These are phyloP conservation scores for Campylorhamphus procurvoides DNA, from an alignment of 2,113 vertebrate species.

Conservation along the genomic window DNA sequence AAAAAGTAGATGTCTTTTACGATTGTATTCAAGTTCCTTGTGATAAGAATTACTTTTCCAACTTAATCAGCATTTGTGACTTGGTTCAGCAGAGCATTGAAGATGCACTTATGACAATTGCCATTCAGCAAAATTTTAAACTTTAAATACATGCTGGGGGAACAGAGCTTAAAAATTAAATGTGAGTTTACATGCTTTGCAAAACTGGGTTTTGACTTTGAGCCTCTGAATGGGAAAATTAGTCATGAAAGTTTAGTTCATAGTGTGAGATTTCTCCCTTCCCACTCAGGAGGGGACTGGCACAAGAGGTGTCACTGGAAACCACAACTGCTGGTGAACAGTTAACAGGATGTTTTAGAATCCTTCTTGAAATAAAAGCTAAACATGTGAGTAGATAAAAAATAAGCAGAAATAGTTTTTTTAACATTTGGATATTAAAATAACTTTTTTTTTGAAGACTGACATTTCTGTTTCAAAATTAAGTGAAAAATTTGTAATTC, in stretches of 20 bases:
- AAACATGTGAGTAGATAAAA: not conserved
- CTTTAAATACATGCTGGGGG: not conserved
- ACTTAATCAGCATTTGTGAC: not conserved
- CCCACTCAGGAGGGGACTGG: not conserved
- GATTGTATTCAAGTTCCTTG: not conserved
- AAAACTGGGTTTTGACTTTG: not conserved
- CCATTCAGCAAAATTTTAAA: not conserved
- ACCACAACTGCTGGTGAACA: not conserved
- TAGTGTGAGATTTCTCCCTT: not conserved
- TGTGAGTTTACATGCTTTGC: not conserved
- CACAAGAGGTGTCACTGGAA: not conserved
- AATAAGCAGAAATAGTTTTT: not conserved
- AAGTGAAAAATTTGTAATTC: not conserved
- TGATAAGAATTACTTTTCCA: constrained; percentile 12
- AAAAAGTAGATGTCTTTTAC: not conserved
- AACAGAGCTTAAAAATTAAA: not conserved
- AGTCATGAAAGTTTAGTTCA: not conserved
- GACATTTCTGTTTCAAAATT: constrained; percentile 4
- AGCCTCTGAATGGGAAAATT: not conserved
- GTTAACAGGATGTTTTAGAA: not conserved
- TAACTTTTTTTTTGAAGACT: not conserved
- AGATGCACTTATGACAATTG: not conserved
- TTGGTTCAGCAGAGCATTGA: not conserved
- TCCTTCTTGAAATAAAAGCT: not conserved
- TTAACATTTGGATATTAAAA: not conserved